Conservation (phyloP, 1,140 invertebrate species). For the Nomia melanderi region DNA sequence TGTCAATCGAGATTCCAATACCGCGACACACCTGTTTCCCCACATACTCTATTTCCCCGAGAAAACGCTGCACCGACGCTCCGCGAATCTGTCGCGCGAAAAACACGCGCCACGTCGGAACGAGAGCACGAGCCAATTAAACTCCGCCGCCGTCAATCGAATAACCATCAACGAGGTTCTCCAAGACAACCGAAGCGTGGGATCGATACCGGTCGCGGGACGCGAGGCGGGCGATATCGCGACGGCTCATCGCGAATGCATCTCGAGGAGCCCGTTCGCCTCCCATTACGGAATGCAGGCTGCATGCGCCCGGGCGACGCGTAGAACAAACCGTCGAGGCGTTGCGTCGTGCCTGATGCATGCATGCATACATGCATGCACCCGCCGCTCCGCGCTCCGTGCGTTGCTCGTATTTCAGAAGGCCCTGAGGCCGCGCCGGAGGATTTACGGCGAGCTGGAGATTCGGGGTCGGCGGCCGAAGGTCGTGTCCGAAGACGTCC, state of each 20-base stretch:
- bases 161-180: neutral
- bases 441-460: conserved; percentile 48
- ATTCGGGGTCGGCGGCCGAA: conserved; percentile 41
- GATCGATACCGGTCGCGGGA: conserved; percentile 1
- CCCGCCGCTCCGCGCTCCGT: conserved; percentile 14
- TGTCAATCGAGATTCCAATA: no score
- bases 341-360: conserved; percentile 50
- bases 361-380: conserved; percentile 50
- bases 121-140: no score
- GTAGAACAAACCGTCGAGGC: conserved; percentile 25
- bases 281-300: conserved; percentile 45
- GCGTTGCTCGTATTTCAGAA: conserved; percentile 56
- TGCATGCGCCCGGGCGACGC: conserved; percentile 22
- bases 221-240: conserved; percentile 9
- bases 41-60: no score
- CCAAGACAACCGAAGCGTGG: neutral
- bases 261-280: conserved; percentile 41
- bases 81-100: no score
- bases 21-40: no score
- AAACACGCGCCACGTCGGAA: no score
- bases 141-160: no score
- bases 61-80: no score
- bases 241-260: conserved; percentile 52
- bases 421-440: conserved; percentile 23
- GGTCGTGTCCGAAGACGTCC: conserved; percentile 6